These are phyloP conservation scores for Cheilosia scutellata DNA, from an alignment of 2,888 invertebrate genomes.

Conservation along the genomic window DNA sequence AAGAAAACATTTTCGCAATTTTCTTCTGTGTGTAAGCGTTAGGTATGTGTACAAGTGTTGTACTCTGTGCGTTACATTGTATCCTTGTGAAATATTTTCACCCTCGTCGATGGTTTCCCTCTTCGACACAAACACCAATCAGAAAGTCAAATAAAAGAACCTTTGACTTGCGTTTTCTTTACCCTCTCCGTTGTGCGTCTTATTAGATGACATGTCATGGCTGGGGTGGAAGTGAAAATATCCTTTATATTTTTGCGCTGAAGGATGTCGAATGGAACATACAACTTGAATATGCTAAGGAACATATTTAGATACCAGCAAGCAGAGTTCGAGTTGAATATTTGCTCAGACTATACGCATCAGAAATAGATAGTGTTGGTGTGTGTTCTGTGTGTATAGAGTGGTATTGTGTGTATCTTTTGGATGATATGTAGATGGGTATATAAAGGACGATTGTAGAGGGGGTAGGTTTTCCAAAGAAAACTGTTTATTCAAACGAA, in stretches of 20 bases:
- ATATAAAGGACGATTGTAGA: conserved; percentile 25
- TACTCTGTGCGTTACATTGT: conserved; percentile 8
- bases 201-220: conserved; percentile 59
- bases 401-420: conserved; percentile 45
- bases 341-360: conserved; percentile 53
- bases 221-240: conserved; percentile 63
- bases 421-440: conserved; percentile 18
- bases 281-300: conserved; percentile 62
- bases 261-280: conserved; percentile 45
- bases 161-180: conserved; percentile 74
- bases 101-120: conserved; percentile 44
- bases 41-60: not conserved
- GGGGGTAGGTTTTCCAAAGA: conserved; percentile 49
- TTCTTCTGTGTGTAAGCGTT: conserved; percentile 37
- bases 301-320: conserved; percentile 71
- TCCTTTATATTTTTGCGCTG: conserved; percentile 59
- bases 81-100: conserved; percentile 28
- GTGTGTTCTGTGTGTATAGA: conserved; percentile 13
- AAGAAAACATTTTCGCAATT: conserved; percentile 67
- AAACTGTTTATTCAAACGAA: conserved; percentile 68
- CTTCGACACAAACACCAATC: conserved; percentile 72
- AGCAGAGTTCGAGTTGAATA: conserved; percentile 32
- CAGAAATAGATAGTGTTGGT: conserved; percentile 62
- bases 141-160: conserved; percentile 76
- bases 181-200: conserved; percentile 31